phyloP scores from a whole-genome alignment of 1,140 invertebrate species.

The Nephotettix cincticeps region DNA sequence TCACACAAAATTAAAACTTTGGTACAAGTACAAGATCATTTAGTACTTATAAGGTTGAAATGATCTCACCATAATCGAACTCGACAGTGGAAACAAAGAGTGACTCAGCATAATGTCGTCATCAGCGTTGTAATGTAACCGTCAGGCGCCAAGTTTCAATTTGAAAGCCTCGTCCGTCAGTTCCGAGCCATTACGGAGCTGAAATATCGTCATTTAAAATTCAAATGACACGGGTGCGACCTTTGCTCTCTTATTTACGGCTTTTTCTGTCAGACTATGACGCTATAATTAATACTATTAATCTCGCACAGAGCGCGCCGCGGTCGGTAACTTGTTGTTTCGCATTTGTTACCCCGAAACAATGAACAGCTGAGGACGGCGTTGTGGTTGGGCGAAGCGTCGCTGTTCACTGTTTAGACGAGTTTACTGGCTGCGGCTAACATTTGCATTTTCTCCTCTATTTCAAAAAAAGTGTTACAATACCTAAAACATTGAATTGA shows the following conservation, averaged over 20 bases:
- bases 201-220: constrained; percentile 22
- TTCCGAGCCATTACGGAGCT: constrained; percentile 3
- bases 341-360: background rate
- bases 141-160: constrained; percentile 24
- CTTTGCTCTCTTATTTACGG: constrained; percentile 20
- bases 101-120: too few species aligned
- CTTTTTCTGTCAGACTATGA: constrained; percentile 7
- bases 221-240: constrained; percentile 2
- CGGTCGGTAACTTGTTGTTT: background rate
- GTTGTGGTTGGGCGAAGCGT: too few species aligned
- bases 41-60: too few species aligned
- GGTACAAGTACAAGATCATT: too few species aligned
- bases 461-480: too few species aligned
- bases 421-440: too few species aligned
- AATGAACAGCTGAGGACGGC: background rate
- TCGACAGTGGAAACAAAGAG: too few species aligned
- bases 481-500: too few species aligned
- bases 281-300: constrained; percentile 20
- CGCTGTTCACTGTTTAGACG: too few species aligned
- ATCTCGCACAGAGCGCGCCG: background rate
- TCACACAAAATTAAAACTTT: too few species aligned
- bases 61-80: too few species aligned
- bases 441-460: too few species aligned
- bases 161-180: constrained; percentile 19
- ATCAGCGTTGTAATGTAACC: constrained; percentile 8